phyloP scores from a whole-genome alignment of 2,113 vertebrate genomes.

The Dicerorhinus sumatrensis region DNA sequence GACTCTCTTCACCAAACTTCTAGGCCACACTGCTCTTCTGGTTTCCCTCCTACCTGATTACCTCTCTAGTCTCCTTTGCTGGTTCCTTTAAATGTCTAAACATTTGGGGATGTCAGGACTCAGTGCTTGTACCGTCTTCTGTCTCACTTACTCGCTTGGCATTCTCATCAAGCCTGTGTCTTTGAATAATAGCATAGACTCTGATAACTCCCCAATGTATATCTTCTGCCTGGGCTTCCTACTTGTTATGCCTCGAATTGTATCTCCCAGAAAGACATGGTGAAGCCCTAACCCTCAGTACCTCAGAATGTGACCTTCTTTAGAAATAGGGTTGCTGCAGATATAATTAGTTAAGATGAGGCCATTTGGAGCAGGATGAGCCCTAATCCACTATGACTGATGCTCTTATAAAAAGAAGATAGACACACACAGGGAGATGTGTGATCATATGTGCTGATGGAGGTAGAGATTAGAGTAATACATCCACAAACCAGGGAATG shows the following conservation, averaged over 20 bases:
- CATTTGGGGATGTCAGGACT: not conserved
- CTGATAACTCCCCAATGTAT: not conserved
- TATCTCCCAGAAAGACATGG: not conserved
- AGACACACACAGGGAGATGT: not conserved
- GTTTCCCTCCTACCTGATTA: not conserved
- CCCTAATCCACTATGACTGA: not conserved
- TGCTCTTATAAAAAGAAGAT: not conserved
- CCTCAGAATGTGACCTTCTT: not conserved
- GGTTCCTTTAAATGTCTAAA: slow-evolving; percentile 7
- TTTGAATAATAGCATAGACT: not conserved
- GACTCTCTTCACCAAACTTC: not conserved
- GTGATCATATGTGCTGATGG: not conserved
- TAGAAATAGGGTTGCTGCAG: not conserved
- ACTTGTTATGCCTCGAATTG: not conserved
- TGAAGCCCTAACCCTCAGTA: not conserved
- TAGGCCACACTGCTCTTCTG: not conserved
- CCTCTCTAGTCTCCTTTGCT: not conserved
- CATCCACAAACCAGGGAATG: not conserved
- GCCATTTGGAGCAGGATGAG: not conserved
- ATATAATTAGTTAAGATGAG: slow-evolving; percentile 2
- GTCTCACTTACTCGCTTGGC: not conserved
- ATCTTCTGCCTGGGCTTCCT: not conserved
- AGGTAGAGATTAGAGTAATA: not conserved
- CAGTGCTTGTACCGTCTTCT: not conserved
- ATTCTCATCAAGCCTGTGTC: not conserved